A percentile compares a stretch with the other conserved stretches of the same genome.
Evolutionary conservation across 1,140 invertebrate genomes (phyloP).

Genomic region (Procambarus virginalis): DNA sequence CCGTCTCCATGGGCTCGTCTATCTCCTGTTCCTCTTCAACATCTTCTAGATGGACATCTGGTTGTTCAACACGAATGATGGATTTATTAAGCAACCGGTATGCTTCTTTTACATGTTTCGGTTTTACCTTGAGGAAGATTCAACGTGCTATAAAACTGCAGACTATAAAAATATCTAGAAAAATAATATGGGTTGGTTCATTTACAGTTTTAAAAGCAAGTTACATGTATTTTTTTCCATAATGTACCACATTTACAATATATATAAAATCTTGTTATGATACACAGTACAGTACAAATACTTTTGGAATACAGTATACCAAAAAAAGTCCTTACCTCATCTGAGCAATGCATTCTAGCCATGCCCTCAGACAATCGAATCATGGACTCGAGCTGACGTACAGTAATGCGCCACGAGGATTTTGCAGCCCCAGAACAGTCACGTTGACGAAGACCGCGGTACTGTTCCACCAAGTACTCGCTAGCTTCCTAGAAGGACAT

Average conservation of each 20-base stretch:
- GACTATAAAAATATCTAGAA: background rate
- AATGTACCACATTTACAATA: no score
- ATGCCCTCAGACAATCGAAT: slow-evolving; percentile 96
- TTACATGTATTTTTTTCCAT: no score
- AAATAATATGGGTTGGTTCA: no score
- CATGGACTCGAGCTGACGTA: slow-evolving; percentile 99
- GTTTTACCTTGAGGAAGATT: slow-evolving; percentile 74
- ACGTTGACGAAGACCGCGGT: slow-evolving; percentile 88
- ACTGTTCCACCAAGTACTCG: slow-evolving; percentile 90
- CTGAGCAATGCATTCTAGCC: slow-evolving; percentile 95
- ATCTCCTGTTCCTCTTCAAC: slow-evolving; percentile 76
- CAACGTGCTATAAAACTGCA: background rate
- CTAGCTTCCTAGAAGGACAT: slow-evolving; percentile 81
- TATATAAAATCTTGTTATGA: no score
- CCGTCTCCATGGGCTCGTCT: slow-evolving; percentile 70
- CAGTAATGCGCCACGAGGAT: slow-evolving; percentile 95
- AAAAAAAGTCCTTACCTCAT: slow-evolving; percentile 80
- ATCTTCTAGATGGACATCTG: slow-evolving; percentile 95
- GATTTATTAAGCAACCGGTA: slow-evolving; percentile 97
- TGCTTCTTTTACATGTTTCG: slow-evolving; percentile 95
- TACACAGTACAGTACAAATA: background rate
- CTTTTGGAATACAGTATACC: background rate
- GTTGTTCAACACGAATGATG: slow-evolving; percentile 97
- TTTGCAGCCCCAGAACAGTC: slow-evolving; percentile 82
- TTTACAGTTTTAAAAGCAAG: no score